A percentile compares a stretch with the other conserved stretches of the same genome.
These are phyloP conservation scores for Limonius californicus DNA, from an alignment of 1,140 invertebrate species.

Conservation along the genomic window DNA sequence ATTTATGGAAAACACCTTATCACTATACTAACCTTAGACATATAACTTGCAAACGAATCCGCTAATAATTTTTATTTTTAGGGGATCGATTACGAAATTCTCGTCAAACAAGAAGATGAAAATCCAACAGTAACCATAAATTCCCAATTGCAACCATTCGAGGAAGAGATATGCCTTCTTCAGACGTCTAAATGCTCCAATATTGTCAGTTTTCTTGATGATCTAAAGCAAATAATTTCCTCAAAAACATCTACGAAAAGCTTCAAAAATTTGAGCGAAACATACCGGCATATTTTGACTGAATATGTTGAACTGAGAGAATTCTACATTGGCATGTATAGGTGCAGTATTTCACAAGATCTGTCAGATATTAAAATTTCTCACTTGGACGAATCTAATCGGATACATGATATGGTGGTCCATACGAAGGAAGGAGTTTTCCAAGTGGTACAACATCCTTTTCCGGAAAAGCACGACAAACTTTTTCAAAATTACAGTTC, in stretches of 20 bases:
- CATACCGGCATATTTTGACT: slow-evolving; percentile 31
- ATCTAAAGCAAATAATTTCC: slow-evolving; percentile 6
- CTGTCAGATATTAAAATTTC: slow-evolving; percentile 27
- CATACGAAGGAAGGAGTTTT: slow-evolving; percentile 1
- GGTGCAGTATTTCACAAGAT: slow-evolving; percentile 31
- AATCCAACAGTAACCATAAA: not conserved
- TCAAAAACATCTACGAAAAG: not conserved
- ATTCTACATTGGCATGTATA: slow-evolving; percentile 37
- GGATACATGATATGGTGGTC: slow-evolving; percentile 32
- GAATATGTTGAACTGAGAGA: slow-evolving; percentile 38
- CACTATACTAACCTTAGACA: too few species aligned
- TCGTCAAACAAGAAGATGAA: not conserved
- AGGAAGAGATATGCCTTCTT: slow-evolving; percentile 1
- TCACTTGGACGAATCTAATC: slow-evolving; percentile 29
- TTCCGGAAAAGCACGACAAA: slow-evolving; percentile 26
- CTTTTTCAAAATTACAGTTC: slow-evolving; percentile 20
- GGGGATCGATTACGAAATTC: slow-evolving; percentile 8
- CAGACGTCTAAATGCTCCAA: not conserved
- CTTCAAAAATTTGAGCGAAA: slow-evolving; percentile 22
- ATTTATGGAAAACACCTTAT: too few species aligned
- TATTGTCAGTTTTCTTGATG: slow-evolving; percentile 5
- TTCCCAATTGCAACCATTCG: not conserved
- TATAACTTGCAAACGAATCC: too few species aligned
- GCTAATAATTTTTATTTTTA: too few species aligned
- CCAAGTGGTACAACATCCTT: slow-evolving; percentile 3